Percentiles rank a stretch among this genome's conserved stretches.
phyloP scores from a whole-genome alignment of 2,888 invertebrate genomes.

The Drosophila buzzatii region DNA sequence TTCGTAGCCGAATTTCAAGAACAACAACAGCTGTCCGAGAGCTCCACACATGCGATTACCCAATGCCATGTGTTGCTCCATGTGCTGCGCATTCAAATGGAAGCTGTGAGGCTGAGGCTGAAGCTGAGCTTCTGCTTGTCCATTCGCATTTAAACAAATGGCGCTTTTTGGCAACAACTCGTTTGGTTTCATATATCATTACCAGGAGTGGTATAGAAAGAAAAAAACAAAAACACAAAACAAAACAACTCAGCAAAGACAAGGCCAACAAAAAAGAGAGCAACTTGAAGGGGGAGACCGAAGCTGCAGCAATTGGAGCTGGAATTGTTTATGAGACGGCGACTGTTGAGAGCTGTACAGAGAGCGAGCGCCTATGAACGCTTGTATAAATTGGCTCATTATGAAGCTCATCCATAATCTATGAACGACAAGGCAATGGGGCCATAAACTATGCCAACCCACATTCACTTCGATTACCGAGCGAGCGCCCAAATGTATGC shows the following conservation, averaged over 20 bases:
- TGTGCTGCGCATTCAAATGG: slow-evolving; percentile 75
- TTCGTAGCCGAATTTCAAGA: slow-evolving; percentile 28
- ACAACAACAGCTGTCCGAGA: slow-evolving; percentile 55
- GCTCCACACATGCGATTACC: slow-evolving; percentile 53
- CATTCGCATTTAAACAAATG: slow-evolving; percentile 73
- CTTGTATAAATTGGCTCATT: slow-evolving; percentile 82
- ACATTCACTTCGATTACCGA: slow-evolving; percentile 69
- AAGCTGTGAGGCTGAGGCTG: slow-evolving; percentile 63
- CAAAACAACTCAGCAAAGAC: neutral
- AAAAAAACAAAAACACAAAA: too few species aligned
- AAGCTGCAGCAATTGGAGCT: slow-evolving; percentile 29
- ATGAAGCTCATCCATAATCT: slow-evolving; percentile 82
- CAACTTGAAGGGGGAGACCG: slow-evolving; percentile 16
- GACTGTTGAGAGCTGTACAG: slow-evolving; percentile 11
- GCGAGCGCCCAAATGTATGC: slow-evolving; percentile 57
- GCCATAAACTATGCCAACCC: slow-evolving; percentile 71
- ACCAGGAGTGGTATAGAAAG: slow-evolving; percentile 22
- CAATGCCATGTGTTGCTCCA: slow-evolving; percentile 68
- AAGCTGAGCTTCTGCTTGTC: slow-evolving; percentile 28
- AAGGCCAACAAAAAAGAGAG: slow-evolving; percentile 16
- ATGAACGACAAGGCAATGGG: slow-evolving; percentile 64
- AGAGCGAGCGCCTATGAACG: slow-evolving; percentile 44
- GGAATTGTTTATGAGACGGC: slow-evolving; percentile 67
- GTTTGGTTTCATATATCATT: slow-evolving; percentile 78
- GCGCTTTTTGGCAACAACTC: slow-evolving; percentile 69